Evolutionary conservation across 2,888 invertebrate species (phyloP).

Genomic region (Epinotia brunnichana): DNA sequence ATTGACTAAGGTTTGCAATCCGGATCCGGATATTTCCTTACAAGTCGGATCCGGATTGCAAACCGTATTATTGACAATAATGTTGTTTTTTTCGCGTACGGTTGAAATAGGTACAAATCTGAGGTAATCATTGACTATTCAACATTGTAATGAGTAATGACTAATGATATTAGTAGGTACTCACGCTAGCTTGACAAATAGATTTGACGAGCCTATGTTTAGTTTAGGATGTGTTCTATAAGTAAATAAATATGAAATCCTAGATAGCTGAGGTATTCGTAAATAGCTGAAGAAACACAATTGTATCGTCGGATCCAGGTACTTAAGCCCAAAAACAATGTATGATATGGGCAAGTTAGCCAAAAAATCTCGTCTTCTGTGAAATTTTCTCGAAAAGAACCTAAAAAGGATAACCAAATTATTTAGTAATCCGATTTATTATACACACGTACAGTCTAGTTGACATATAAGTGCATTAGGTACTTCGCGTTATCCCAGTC

Average conservation of each 20-base stretch:
- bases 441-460: no score
- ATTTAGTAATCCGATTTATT: background rate
- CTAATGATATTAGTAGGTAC: slow-evolving; percentile 47
- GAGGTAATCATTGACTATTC: no score
- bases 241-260: slow-evolving; percentile 76
- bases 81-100: background rate
- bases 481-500: no score
- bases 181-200: slow-evolving; percentile 77
- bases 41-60: no score
- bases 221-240: slow-evolving; percentile 72
- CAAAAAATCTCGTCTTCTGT: slow-evolving; percentile 73
- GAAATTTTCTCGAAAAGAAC: slow-evolving; percentile 72
- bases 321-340: slow-evolving; percentile 60
- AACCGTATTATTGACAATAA: no score
- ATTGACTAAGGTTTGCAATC: no score
- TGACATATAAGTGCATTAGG: background rate
- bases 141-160: background rate
- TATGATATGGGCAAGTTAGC: slow-evolving; percentile 73
- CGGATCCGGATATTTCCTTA: no score
- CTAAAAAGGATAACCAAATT: slow-evolving; percentile 51
- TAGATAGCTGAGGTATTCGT: slow-evolving; percentile 71
- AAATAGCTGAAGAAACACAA: slow-evolving; percentile 67
- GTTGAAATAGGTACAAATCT: background rate
- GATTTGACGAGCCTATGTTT: slow-evolving; percentile 72
- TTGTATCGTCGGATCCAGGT: slow-evolving; percentile 54